Evolutionary conservation across 1,140 invertebrate species (phyloP), one percentile per base, ranked within the genome.

Genomic region (Zaprionus tsacasi): DNA sequence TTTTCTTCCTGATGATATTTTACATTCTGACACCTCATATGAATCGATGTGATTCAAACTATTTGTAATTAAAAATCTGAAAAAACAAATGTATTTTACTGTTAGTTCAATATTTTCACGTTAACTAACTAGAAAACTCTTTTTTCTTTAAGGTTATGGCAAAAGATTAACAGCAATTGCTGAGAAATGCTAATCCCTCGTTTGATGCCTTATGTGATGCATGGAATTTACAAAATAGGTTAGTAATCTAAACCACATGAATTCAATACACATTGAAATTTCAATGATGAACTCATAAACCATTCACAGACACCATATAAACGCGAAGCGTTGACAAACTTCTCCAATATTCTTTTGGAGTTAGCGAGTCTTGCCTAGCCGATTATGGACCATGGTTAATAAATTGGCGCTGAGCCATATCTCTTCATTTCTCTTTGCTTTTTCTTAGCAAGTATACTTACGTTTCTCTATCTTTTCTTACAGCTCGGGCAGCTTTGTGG

Each of bases 221-320:
- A 33, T 25, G 12, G 12, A 25, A 11, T 43, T 6, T 25, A 33
- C 30, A 1, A n/a, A 10, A n/a, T 45, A 30, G 82, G 82, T 86
- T 76, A 70, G 79, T 79, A 65, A 65, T n/a, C 12, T 25, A n/a
- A 8, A 0, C 1, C 6, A 21, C 1, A 15, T 17, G n/a, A 10
- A 38, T 4, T n/a, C 3, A 1, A 10, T 27, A 6, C 25, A 0
- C 4, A n/a, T n/a, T 38, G 6, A 8, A 4, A 6, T 58, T 70
- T 45, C 71, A 45, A 79, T 92, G 91, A 92, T 92, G 91, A 92
- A 73, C 59, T 67, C 76, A 72, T 92, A 91, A 92, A 89, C 87
- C 91, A 92, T 92, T 92, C 91, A 89, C 91, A 91, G 91, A 92
- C 91, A 75, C 70, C 91, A 89, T 91, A 92, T 78, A 76, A 92